Evolutionary conservation across 2,797 vertebrate species (phyloP).

Genomic region (Margarornis squamiger): DNA sequence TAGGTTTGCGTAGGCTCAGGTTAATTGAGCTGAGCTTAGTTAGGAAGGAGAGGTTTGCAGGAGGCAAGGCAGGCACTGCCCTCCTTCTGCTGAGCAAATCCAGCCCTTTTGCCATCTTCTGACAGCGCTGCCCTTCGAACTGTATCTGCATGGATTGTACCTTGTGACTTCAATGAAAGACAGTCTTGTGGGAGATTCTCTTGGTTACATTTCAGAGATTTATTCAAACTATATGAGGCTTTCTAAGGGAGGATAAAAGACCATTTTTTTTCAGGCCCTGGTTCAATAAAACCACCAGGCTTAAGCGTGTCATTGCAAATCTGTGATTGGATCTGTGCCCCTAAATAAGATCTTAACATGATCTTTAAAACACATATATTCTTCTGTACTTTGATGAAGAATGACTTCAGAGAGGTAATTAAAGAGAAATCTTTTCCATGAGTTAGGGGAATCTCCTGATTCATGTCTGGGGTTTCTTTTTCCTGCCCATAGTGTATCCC

Average conservation of each 20-base stretch:
- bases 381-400: background rate
- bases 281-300: background rate
- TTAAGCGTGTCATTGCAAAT: background rate
- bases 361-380: background rate
- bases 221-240: slow-evolving; percentile 25
- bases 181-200: background rate
- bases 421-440: background rate
- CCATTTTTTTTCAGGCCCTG: background rate
- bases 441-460: background rate
- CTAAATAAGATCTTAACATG: background rate
- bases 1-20: background rate
- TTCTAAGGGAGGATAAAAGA: background rate
- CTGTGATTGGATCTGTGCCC: background rate
- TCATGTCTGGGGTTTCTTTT: background rate
- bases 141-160: background rate
- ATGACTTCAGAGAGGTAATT: background rate
- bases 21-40: background rate
- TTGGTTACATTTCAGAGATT: slow-evolving; percentile 39
- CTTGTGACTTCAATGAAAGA: slow-evolving; percentile 18
- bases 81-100: background rate
- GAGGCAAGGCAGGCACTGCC: background rate
- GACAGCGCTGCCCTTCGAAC: slow-evolving; percentile 2
- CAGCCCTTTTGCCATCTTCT: background rate
- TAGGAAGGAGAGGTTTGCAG: background rate
- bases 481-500: background rate